phyloP scores from a whole-genome alignment of 2,888 invertebrate species.

The Urechis unicinctus region DNA sequence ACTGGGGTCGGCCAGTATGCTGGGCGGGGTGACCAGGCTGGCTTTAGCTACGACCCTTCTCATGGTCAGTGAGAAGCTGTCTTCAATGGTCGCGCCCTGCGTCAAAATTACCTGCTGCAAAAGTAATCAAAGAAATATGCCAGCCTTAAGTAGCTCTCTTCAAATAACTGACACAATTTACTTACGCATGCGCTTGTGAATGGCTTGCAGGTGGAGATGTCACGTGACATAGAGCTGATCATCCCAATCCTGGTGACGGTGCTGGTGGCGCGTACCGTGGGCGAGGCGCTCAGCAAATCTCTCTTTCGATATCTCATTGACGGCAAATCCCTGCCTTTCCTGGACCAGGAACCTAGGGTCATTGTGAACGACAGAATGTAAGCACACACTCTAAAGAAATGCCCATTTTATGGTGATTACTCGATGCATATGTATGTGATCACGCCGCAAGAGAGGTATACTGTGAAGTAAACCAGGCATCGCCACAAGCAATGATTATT shows the following conservation, averaged over 20 bases:
- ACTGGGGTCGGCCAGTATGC: constrained; percentile 20
- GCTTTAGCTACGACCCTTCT: constrained; percentile 23
- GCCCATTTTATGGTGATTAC: too few species aligned
- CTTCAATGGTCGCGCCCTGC: too few species aligned
- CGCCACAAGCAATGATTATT: too few species aligned
- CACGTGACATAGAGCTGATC: constrained; percentile 21
- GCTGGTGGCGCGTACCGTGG: constrained; percentile 21
- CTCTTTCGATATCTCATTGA: constrained; percentile 23
- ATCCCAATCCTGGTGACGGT: constrained; percentile 21
- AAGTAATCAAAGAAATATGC: too few species aligned
- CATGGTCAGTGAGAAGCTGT: constrained; percentile 20
- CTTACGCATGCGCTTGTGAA: background rate
- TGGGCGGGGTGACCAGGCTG: constrained; percentile 23
- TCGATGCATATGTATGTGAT: too few species aligned
- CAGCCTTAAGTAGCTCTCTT: too few species aligned
- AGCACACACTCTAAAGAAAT: too few species aligned
- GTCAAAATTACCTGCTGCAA: background rate
- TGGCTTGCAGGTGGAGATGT: constrained; percentile 21
- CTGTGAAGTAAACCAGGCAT: too few species aligned
- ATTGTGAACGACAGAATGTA: constrained; percentile 3
- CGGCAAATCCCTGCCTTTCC: constrained; percentile 21
- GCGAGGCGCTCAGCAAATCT: constrained; percentile 20
- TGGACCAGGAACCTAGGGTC: constrained; percentile 20
- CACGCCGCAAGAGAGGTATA: too few species aligned
- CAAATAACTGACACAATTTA: too few species aligned